Conservation (phyloP, 2,888 invertebrate genomes). For the Deilephila porcellus region DNA sequence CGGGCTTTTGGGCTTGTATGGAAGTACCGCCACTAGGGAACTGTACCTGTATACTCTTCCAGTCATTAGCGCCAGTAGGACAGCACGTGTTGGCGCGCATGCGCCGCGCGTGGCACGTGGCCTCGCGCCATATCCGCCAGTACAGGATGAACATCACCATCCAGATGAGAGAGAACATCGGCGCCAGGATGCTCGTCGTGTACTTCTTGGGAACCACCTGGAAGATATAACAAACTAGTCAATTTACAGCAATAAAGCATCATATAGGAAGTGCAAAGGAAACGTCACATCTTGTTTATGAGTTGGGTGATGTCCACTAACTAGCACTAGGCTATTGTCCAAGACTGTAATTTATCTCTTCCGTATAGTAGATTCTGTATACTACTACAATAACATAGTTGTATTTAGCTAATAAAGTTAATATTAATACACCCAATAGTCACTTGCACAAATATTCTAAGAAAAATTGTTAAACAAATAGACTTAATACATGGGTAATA, state of each 20-base stretch:
- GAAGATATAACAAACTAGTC: slow-evolving; percentile 32
- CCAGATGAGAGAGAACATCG: slow-evolving; percentile 90
- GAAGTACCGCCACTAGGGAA: too few species aligned
- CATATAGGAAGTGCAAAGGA: too few species aligned
- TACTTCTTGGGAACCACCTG: slow-evolving; percentile 81
- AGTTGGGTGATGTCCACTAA: too few species aligned
- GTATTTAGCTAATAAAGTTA: too few species aligned
- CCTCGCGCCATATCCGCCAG: slow-evolving; percentile 91
- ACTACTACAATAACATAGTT: too few species aligned
- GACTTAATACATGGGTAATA: not conserved
- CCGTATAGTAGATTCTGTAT: too few species aligned
- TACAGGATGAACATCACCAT: slow-evolving; percentile 90
- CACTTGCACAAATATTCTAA: not conserved
- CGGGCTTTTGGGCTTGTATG: too few species aligned
- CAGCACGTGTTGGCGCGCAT: slow-evolving; percentile 86
- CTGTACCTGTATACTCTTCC: slow-evolving; percentile 90
- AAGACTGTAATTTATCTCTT: too few species aligned
- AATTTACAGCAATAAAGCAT: not conserved
- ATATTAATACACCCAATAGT: too few species aligned
- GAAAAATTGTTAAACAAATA: not conserved
- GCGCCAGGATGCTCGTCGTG: slow-evolving; percentile 85
- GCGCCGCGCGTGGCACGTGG: slow-evolving; percentile 88
- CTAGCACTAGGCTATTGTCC: too few species aligned
- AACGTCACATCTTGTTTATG: too few species aligned
- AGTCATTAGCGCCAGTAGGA: slow-evolving; percentile 85